Evolutionary conservation across 2,797 vertebrate species (phyloP).

Genomic region (Poeciliopsis presidionis): DNA sequence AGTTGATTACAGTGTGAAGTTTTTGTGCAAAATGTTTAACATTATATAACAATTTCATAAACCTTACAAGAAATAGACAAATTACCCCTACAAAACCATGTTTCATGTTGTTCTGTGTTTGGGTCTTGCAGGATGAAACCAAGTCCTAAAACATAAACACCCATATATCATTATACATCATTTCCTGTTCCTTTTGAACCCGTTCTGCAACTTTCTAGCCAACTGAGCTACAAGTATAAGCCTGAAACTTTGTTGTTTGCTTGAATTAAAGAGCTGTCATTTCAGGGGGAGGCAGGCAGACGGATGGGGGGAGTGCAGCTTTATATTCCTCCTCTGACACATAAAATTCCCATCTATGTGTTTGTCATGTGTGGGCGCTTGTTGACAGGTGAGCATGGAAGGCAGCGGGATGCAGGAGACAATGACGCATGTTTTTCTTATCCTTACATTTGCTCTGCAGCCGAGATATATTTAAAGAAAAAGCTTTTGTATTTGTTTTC

Average conservation of each 20-base stretch:
- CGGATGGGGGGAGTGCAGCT: conserved; percentile 14
- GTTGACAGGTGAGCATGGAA: conserved; percentile 53
- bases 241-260: conserved; percentile 23
- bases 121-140: not conserved
- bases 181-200: conserved; percentile 14
- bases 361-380: conserved; percentile 55
- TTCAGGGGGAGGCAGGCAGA: conserved; percentile 26
- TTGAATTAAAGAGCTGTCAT: conserved; percentile 40
- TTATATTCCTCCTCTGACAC: conserved; percentile 52
- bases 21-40: too few species aligned
- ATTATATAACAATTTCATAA: too few species aligned
- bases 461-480: conserved; percentile 20
- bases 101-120: too few species aligned
- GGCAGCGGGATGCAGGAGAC: conserved; percentile 31
- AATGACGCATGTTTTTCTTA: conserved; percentile 38
- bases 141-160: conserved; percentile 5
- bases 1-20: too few species aligned
- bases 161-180: conserved; percentile 17
- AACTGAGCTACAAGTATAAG: conserved; percentile 3
- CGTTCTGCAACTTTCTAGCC: conserved; percentile 1
- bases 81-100: too few species aligned
- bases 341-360: conserved; percentile 41
- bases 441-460: conserved; percentile 19
- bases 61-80: too few species aligned
- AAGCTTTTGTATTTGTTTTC: conserved; percentile 12